Percentiles rank a stretch among this genome's conserved stretches.
Conservation (phyloP, 2,113 vertebrate genomes). For the Dipodomys ordii region DNA sequence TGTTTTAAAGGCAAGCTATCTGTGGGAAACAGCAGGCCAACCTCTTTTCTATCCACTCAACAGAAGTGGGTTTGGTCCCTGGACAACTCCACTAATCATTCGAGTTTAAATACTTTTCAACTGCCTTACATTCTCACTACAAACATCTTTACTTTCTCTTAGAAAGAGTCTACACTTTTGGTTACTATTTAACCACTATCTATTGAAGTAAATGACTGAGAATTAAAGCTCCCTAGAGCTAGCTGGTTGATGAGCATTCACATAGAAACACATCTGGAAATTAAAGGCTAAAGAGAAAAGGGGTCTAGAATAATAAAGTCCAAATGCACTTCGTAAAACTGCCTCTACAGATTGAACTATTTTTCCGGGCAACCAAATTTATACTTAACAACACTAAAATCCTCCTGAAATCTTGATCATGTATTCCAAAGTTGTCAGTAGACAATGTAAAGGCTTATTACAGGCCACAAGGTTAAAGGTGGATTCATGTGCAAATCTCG, state of each 20-base stretch:
- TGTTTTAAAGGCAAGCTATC: slow-evolving; percentile 66
- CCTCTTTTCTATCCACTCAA: slow-evolving; percentile 56
- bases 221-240: slow-evolving; percentile 64
- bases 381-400: slow-evolving; percentile 46
- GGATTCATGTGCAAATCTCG: too few relatives aligned
- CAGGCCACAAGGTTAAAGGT: not conserved
- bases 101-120: slow-evolving; percentile 66
- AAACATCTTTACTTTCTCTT: slow-evolving; percentile 42
- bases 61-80: slow-evolving; percentile 52
- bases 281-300: not conserved
- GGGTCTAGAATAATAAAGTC: not conserved
- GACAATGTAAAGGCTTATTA: not conserved
- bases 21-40: slow-evolving; percentile 58
- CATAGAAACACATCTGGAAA: slow-evolving; percentile 44
- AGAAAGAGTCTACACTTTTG: slow-evolving; percentile 18
- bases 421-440: not conserved
- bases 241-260: slow-evolving; percentile 66
- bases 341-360: not conserved
- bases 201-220: slow-evolving; percentile 63
- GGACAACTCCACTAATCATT: slow-evolving; percentile 60
- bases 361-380: slow-evolving; percentile 23
- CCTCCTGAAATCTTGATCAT: not conserved
- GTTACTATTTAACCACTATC: slow-evolving; percentile 62
- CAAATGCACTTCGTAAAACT: slow-evolving; percentile 42
- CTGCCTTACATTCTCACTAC: not conserved